Evolutionary conservation across 1,140 invertebrate species (phyloP), one percentile per base, ranked within the genome.

Genomic region (Homalodisca vitripennis): DNA sequence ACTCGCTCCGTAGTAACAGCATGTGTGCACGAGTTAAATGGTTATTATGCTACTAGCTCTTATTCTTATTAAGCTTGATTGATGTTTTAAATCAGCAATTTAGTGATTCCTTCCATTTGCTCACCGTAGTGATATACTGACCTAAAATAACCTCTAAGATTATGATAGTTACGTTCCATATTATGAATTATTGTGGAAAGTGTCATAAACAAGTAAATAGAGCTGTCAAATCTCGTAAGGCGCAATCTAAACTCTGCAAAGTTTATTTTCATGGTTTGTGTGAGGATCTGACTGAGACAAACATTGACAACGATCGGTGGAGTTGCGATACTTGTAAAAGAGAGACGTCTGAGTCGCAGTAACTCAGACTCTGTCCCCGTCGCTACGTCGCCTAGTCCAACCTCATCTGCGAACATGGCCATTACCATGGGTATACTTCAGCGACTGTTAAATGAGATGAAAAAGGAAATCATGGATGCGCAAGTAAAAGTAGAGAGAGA

Each of bases 401-500:
- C 2, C 27, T 14, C 30, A 46, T 24, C 29, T 46, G 29, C 64
- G 1, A 20, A 12, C 13, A 63, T 63, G 60, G 60, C 13, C 22
- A 32, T 29, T 3, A 66, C 64, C 13, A 34, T 66, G 29, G 64
- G 2, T 12, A 3, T 31, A 10, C 10, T 63, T 3, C 6, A 63
- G 26, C 1, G 1, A 20, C 30, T 30, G n/a, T 46, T 66, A 34
- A 30, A 34, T 3, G 46, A 66, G 3, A 22, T 30, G 3, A 66
- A 66, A 29, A 34, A 22, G 10, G 64, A 66, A 34, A 66, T 66
- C n/a, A 3, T 66, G 64, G 20, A 66, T n/a, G 64, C 17, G 0
- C 64, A 66, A 29, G 27, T 17, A n/a, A 32, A 30, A 2, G 12
- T 65, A 3, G 63, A 65, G 63, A 46, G 41, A 3, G 30, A 66